Conservation (phyloP, 2,888 invertebrate species). For the Lysandra bellargus region DNA sequence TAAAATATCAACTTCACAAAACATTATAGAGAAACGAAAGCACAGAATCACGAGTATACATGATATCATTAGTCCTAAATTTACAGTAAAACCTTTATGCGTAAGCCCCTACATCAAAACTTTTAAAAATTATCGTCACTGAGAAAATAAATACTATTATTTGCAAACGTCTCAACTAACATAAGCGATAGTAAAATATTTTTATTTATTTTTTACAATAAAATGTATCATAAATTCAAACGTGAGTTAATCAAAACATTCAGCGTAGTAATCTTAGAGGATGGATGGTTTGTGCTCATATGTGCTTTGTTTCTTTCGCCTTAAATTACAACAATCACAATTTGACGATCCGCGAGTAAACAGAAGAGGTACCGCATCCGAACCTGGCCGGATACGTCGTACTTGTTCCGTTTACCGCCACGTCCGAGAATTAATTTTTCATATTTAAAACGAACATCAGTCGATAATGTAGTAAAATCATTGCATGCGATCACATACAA, state of each 20-base stretch:
- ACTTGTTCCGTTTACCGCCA: constrained; percentile 46
- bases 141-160: constrained; percentile 77
- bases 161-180: constrained; percentile 77
- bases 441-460: constrained; percentile 69
- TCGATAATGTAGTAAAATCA: constrained; percentile 72
- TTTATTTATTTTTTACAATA: constrained; percentile 69
- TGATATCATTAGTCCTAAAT: constrained; percentile 54
- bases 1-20: constrained; percentile 53
- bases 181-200: constrained; percentile 78
- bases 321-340: constrained; percentile 75
- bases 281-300: constrained; percentile 79
- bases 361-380: constrained; percentile 41
- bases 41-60: constrained; percentile 54
- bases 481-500: constrained; percentile 68
- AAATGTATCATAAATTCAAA: constrained; percentile 81
- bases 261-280: constrained; percentile 73
- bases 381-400: constrained; percentile 29
- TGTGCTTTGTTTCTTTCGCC: constrained; percentile 73
- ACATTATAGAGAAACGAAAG: constrained; percentile 57
- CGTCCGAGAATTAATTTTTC: constrained; percentile 56
- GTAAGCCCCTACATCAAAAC: constrained; percentile 64
- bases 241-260: constrained; percentile 77
- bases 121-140: constrained; percentile 63
- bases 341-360: constrained; percentile 52
- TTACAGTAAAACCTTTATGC: constrained; percentile 61